Base-by-base conservation (phyloP, 2,888 invertebrate species). In the Phoenoteleia sp. region DNA sequence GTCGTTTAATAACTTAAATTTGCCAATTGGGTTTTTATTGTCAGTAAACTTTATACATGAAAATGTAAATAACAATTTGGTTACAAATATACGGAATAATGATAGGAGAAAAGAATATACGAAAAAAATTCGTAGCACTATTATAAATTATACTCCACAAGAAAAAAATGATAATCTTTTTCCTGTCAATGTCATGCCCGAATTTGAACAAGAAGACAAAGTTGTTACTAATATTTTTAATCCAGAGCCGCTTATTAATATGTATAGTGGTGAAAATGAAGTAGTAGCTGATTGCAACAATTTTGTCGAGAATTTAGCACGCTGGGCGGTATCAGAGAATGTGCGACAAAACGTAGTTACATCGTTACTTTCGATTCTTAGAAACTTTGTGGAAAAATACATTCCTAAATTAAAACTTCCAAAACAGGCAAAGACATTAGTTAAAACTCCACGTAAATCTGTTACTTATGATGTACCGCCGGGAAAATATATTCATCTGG, bases 221-320 rank as follows among this genome's bases (percentile, higher is more conserved):
- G 17, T 15, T n/a, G n/a, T n/a, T n/a, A n/a, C n/a, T n/a, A n/a
- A n/a, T n/a, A n/a, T n/a, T n/a, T n/a, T n/a, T n/a, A n/a, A n/a
- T n/a, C n/a, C n/a, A n/a, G n/a, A n/a, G n/a, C n/a, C n/a, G n/a
- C n/a, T n/a, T n/a, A n/a, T n/a, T n/a, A n/a, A n/a, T n/a, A n/a
- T n/a, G n/a, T n/a, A n/a, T n/a, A n/a, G n/a, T 13, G 49, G 21
- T 23, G 49, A 49, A 49, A 7, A 23, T 49, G 25, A 21, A 3
- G 23, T 49, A 13, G 23, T 13, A 21, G 23, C 13, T 49, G 49
- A 49, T 25, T 49, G 49, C 25, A 49, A 25, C n/a, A 11, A 4
- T 49, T 49, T 49, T 49, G 23, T 49, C 1, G 25, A 49, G n/a
- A 54, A 19, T 19, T 58, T 58, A 36, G 33, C 58, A 36, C 58